Evolutionary conservation across 2,888 invertebrate species (phyloP), one percentile per base, ranked within the genome.

Genomic region (Cerastoderma edule): DNA sequence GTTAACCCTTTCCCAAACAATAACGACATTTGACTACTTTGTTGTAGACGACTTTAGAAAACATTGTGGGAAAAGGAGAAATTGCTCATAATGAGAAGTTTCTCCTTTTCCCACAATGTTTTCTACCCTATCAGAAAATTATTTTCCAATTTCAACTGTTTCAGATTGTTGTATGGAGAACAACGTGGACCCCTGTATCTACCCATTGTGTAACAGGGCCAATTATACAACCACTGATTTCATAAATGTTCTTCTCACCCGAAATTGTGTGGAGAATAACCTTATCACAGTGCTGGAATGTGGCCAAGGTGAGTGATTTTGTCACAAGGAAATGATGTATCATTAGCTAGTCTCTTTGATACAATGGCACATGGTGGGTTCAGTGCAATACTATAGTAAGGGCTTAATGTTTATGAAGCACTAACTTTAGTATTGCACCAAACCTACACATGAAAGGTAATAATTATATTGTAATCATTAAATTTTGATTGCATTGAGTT

Each of bases 131-230:
- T 8, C 8, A 39, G 10, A 8, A 8, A 39, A 8, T 10, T 16
- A 39, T 10, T 8, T 16, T 39, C 16, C 39, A 10, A 16, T 39
- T 10, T 39, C 8, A 16, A 39, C 8, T 35, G 39, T 71, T 80
- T 6, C 70, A 84, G 84, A 76, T 44, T 84, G 84, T 56, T 84
- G 84, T 72, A 35, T 67, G 19, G 44, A 27, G 13, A 66, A 72
- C 13, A 56, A 48, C 19, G 76, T 84, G 8, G 76, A 72, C 1
- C 6, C 30, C 0, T 72, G 78, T 54, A 81, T 81, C 32, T 66
- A 76, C 53, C 83, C 83, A 1, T 46, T 78, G n/a, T 85, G 85
- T 75, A 64, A 75, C 39, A 78, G 78, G 2, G 56, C 50, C 32
- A 67, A 57, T 33, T 39, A 50, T 4, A n/a, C 39, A 6, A n/a